Conservation (phyloP, 2,797 vertebrate genomes). For the Cuniculus paca region DNA sequence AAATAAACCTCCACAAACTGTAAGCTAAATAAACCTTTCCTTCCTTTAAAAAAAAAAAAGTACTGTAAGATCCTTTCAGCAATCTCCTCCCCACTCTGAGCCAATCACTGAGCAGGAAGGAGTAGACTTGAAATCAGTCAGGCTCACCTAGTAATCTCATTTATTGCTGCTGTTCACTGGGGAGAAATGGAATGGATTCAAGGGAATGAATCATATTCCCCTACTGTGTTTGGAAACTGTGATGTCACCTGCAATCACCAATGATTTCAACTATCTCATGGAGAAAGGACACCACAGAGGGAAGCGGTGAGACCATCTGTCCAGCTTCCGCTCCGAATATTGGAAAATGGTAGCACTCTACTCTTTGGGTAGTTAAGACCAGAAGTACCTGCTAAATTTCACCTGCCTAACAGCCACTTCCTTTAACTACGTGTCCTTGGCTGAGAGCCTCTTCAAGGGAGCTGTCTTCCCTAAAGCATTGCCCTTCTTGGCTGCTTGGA, state of each 20-base stretch:
- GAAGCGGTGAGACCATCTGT: neutral
- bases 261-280: neutral
- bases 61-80: neutral
- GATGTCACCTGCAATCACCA: neutral
- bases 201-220: neutral
- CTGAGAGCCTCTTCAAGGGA: neutral
- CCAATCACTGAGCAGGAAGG: neutral
- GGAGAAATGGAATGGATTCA: neutral
- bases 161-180: neutral
- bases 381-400: neutral
- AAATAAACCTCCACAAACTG: too few species aligned
- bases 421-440: neutral
- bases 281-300: neutral
- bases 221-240: neutral
- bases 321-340: neutral
- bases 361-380: neutral
- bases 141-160: neutral
- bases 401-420: neutral
- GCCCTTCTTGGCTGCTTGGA: constrained; percentile 18
- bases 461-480: neutral
- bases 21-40: too few species aligned
- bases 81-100: neutral
- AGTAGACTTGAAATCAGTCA: neutral
- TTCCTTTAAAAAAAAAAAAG: too few species aligned
- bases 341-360: neutral